Percentiles rank a stretch among this genome's conserved stretches.
Conservation (phyloP, 2,888 invertebrate genomes). For the Scaptomyza parva region DNA sequence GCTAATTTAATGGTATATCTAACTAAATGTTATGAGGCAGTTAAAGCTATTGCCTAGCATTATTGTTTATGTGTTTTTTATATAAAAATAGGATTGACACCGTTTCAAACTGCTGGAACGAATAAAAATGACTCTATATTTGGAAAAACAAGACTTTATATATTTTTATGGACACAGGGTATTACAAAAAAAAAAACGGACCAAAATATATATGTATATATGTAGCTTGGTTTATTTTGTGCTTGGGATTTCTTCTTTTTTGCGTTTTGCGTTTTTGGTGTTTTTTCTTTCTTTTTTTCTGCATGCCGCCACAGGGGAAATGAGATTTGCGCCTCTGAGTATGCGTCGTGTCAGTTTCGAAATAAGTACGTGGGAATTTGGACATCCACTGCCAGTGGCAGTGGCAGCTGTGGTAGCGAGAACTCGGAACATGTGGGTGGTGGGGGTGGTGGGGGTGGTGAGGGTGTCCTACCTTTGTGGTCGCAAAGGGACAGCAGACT, state of each 20-base stretch:
- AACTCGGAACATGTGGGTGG: no score
- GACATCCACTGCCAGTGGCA: constrained; percentile 46
- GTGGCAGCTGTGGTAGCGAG: constrained; percentile 2
- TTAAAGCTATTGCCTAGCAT: constrained; percentile 1
- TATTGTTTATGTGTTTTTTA: background rate
- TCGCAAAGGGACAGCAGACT: constrained; percentile 49
- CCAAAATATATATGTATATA: constrained; percentile 18
- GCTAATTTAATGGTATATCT: constrained; percentile 1
- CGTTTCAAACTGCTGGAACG: constrained; percentile 1
- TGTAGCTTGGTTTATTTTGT: constrained; percentile 40
- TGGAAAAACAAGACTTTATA: constrained; percentile 9
- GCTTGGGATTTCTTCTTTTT: constrained; percentile 17
- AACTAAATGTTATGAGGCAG: constrained; percentile 1
- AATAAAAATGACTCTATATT: constrained; percentile 8
- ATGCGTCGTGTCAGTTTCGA: constrained; percentile 71
- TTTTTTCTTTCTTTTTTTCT: no score
- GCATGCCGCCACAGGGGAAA: constrained; percentile 68
- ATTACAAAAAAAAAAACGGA: constrained; percentile 13
- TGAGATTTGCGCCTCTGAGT: constrained; percentile 73
- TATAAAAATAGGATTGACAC: background rate
- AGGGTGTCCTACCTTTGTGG: constrained; percentile 48
- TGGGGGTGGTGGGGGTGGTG: background rate
- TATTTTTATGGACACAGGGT: constrained; percentile 48
- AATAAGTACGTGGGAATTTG: constrained; percentile 63
- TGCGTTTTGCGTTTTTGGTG: constrained; percentile 5